Percentiles rank a stretch among this genome's conserved stretches.
Conservation (phyloP, 1,140 invertebrate species). For the Meloidogyne hapla region DNA sequence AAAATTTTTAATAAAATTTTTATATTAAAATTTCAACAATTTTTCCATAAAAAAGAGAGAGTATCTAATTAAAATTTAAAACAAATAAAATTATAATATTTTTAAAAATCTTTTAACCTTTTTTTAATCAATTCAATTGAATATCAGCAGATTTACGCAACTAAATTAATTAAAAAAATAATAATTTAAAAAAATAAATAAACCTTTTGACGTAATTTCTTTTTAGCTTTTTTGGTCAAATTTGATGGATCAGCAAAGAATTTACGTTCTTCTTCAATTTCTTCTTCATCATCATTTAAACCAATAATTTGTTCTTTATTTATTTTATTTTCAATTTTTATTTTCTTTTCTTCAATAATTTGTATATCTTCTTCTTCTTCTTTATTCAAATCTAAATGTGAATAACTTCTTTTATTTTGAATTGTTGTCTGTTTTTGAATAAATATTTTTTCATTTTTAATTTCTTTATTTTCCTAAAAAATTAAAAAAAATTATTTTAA, state of each 20-base stretch:
- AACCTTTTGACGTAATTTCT: background rate
- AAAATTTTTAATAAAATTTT: too few species aligned
- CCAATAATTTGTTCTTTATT: background rate
- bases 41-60: too few species aligned
- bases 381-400: slow-evolving; percentile 18
- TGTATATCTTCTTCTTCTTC: background rate
- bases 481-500: background rate
- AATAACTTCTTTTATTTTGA: slow-evolving; percentile 1
- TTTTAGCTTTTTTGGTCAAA: slow-evolving; percentile 20
- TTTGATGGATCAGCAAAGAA: slow-evolving; percentile 28
- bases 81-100: too few species aligned
- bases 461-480: background rate
- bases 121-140: background rate
- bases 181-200: background rate
- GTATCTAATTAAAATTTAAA: too few species aligned
- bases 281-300: background rate
- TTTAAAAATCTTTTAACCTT: background rate
- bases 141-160: background rate
- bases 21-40: too few species aligned
- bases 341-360: background rate
- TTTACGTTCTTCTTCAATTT: background rate
- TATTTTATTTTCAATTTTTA: background rate
- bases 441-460: background rate
- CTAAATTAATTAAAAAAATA: background rate
- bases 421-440: background rate